Percentiles rank a stretch among this genome's conserved stretches.
phyloP scores from a whole-genome alignment of 2,888 invertebrate genomes.

The Mayetiola destructor region DNA sequence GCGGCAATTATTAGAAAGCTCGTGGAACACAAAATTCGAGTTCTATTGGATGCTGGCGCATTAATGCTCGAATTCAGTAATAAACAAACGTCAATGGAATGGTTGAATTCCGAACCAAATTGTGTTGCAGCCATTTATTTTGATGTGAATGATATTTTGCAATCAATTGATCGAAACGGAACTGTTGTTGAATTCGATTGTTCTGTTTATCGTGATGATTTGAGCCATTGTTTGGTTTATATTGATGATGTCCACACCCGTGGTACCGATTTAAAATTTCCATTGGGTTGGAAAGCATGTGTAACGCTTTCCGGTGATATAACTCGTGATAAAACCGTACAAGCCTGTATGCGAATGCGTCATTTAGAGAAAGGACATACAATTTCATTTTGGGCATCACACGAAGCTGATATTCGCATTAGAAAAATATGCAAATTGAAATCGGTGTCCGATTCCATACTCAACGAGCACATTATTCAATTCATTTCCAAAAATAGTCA shows the following conservation, averaged over 20 bases:
- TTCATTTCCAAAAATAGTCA: slow-evolving; percentile 2
- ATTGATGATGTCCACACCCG: slow-evolving; percentile 11
- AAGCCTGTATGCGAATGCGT: slow-evolving; percentile 13
- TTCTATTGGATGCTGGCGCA: slow-evolving; percentile 6
- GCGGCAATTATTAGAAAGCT: not conserved
- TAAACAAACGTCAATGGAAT: not conserved
- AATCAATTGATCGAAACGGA: not conserved
- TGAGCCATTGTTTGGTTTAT: slow-evolving; percentile 9
- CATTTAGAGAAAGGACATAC: not conserved
- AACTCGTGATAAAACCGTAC: slow-evolving; percentile 11
- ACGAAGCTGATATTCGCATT: slow-evolving; percentile 3
- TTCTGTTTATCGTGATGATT: slow-evolving; percentile 5
- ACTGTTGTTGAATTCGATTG: not conserved
- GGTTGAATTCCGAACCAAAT: not conserved
- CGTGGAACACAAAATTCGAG: not conserved
- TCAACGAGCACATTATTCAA: not conserved
- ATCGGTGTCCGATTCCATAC: not conserved
- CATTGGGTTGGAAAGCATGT: not conserved
- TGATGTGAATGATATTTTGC: not conserved
- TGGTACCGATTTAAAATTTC: slow-evolving; percentile 3
- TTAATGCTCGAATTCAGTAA: slow-evolving; percentile 13
- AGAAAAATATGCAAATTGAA: not conserved
- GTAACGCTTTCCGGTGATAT: slow-evolving; percentile 7
- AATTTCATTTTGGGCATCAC: slow-evolving; percentile 11
- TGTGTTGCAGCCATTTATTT: slow-evolving; percentile 13